A percentile compares a stretch with the other conserved stretches of the same genome.
Evolutionary conservation across 2,113 vertebrate species (phyloP).

Genomic region (Hemiprocne comata): DNA sequence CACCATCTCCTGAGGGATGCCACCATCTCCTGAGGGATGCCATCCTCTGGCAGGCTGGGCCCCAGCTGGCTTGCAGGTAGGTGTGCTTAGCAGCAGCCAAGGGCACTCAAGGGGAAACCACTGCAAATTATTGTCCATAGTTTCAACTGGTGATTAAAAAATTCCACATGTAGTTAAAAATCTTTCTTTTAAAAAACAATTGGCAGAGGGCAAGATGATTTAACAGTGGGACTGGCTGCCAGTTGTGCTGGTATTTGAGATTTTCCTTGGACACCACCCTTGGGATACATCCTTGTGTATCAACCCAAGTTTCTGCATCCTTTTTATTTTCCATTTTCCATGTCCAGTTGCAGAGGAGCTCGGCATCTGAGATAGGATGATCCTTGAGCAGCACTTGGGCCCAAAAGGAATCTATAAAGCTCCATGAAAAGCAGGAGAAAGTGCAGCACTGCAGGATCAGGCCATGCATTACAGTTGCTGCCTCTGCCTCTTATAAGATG

Average conservation of each 20-base stretch:
- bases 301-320: neutral
- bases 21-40: too few relatives aligned
- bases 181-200: neutral
- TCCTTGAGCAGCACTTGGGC: neutral
- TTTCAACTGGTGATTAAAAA: neutral
- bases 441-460: neutral
- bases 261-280: neutral
- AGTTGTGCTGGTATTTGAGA: neutral
- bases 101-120: neutral
- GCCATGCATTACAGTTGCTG: rapidly evolving
- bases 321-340: neutral
- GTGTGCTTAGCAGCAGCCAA: neutral
- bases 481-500: neutral
- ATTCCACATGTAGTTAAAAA: neutral
- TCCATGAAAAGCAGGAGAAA: rapidly evolving
- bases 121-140: neutral
- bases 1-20: too few relatives aligned
- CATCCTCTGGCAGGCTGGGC: rapidly evolving
- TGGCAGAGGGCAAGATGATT: neutral
- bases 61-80: neutral
- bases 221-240: neutral
- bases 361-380: neutral
- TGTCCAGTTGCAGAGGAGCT: neutral
- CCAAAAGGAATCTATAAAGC: neutral
- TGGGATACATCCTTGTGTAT: too few relatives aligned